Evolutionary conservation across 2,888 invertebrate species (phyloP).

Genomic region (Acleris holmiana): DNA sequence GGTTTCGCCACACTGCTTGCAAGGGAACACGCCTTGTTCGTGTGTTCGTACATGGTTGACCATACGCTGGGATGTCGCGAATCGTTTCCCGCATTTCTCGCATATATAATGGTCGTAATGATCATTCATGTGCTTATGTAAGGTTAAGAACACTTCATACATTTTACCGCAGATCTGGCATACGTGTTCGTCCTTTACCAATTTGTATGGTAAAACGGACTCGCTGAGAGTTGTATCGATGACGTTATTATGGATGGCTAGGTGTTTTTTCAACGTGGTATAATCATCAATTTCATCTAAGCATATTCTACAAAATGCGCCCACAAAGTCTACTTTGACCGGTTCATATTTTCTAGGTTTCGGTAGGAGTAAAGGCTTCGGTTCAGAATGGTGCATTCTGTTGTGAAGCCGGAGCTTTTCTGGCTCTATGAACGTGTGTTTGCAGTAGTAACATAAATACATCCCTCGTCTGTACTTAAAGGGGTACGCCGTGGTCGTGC

Average conservation of each 20-base stretch:
- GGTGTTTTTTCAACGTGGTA: slow-evolving; percentile 61
- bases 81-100: slow-evolving; percentile 76
- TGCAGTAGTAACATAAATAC: slow-evolving; percentile 75
- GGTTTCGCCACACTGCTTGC: slow-evolving; percentile 67
- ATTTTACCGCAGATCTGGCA: slow-evolving; percentile 75
- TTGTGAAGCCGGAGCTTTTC: slow-evolving; percentile 72
- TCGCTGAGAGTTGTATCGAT: slow-evolving; percentile 70
- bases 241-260: slow-evolving; percentile 61
- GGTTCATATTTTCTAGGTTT: slow-evolving; percentile 76
- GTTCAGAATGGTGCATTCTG: slow-evolving; percentile 56
- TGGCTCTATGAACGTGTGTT: slow-evolving; percentile 69
- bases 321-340: slow-evolving; percentile 72
- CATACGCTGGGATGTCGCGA: slow-evolving; percentile 73
- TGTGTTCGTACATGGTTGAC: slow-evolving; percentile 72
- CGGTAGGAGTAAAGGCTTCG: slow-evolving; percentile 60
- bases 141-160: slow-evolving; percentile 74
- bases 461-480: slow-evolving; percentile 77
- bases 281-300: slow-evolving; percentile 59
- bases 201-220: slow-evolving; percentile 71
- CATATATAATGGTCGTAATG: slow-evolving; percentile 78
- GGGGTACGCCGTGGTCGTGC: slow-evolving; percentile 72
- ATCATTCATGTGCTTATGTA: slow-evolving; percentile 78
- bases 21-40: slow-evolving; percentile 68
- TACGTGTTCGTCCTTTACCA: slow-evolving; percentile 67
- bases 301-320: slow-evolving; percentile 66